Percentiles rank a stretch among this genome's conserved stretches.
phyloP scores from a whole-genome alignment of 1,140 invertebrate species.

The Penaeus vannamei region DNA sequence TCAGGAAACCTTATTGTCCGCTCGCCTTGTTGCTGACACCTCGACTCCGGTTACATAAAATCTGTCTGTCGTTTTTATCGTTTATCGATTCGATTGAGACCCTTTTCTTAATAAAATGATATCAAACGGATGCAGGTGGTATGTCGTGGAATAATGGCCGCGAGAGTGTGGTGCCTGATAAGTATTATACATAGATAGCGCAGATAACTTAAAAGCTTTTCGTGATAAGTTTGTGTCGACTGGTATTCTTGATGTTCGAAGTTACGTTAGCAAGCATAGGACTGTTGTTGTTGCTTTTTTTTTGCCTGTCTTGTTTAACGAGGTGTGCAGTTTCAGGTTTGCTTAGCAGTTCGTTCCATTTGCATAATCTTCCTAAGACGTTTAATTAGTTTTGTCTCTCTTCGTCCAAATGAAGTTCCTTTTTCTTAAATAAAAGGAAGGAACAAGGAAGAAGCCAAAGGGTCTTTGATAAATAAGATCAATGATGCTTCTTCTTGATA shows the following conservation, averaged over 20 bases:
- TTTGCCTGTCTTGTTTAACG: no score
- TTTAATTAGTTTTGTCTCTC: no score
- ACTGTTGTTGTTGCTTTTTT: no score
- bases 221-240: conserved; percentile 34
- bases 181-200: conserved; percentile 27
- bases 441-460: no score
- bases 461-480: no score
- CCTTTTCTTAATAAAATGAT: conserved; percentile 13
- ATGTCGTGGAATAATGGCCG: conserved; percentile 14
- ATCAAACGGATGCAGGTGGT: not conserved
- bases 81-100: not conserved
- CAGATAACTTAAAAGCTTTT: conserved; percentile 46
- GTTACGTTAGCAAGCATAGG: not conserved
- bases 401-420: no score
- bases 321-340: no score
- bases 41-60: conserved; percentile 9
- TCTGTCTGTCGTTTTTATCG: conserved; percentile 43
- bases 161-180: not conserved
- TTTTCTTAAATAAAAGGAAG: no score
- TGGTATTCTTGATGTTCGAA: conserved; percentile 32
- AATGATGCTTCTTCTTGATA: no score
- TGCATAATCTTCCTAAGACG: no score
- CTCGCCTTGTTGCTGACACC: conserved; percentile 21
- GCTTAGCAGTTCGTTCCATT: no score
- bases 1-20: conserved; percentile 16